Evolutionary conservation across 2,888 invertebrate species (phyloP).

Genomic region (Eristalinus aeneus): DNA sequence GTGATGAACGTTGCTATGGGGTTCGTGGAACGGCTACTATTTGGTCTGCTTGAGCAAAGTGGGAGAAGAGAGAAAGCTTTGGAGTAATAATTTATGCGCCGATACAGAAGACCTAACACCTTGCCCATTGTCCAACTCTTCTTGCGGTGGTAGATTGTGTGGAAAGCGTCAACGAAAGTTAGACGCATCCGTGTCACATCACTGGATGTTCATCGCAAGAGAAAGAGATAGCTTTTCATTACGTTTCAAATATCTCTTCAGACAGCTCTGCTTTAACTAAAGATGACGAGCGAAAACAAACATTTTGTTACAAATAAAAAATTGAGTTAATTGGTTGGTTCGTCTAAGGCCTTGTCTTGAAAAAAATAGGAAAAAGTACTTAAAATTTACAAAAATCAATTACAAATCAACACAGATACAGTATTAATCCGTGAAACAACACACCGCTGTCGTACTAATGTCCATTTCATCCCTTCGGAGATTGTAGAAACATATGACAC

Average conservation of each 20-base stretch:
- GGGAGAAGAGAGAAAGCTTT: slow-evolving; percentile 35
- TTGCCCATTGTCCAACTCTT: slow-evolving; percentile 5
- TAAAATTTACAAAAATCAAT: too few relatives aligned
- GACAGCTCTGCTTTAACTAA: neutral
- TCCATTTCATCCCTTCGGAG: too few relatives aligned
- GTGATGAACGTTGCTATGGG: slow-evolving; percentile 30
- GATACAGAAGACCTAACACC: slow-evolving; percentile 36
- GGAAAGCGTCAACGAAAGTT: slow-evolving; percentile 35
- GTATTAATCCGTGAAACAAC: too few relatives aligned
- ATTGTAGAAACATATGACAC: too few relatives aligned
- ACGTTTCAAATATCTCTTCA: slow-evolving; percentile 10
- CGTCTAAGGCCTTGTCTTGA: too few relatives aligned
- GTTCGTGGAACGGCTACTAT: neutral
- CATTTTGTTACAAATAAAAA: too few relatives aligned
- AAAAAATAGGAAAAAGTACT: too few relatives aligned
- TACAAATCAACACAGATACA: too few relatives aligned
- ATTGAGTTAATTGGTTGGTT: too few relatives aligned
- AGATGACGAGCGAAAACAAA: neutral
- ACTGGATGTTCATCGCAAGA: neutral
- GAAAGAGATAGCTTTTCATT: slow-evolving; percentile 31
- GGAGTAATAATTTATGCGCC: slow-evolving; percentile 55
- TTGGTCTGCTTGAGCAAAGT: neutral
- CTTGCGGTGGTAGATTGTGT: neutral
- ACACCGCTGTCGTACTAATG: too few relatives aligned
- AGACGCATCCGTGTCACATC: neutral